Base-by-base conservation (phyloP, 2,113 vertebrate species). In the Tapirus terrestris region DNA sequence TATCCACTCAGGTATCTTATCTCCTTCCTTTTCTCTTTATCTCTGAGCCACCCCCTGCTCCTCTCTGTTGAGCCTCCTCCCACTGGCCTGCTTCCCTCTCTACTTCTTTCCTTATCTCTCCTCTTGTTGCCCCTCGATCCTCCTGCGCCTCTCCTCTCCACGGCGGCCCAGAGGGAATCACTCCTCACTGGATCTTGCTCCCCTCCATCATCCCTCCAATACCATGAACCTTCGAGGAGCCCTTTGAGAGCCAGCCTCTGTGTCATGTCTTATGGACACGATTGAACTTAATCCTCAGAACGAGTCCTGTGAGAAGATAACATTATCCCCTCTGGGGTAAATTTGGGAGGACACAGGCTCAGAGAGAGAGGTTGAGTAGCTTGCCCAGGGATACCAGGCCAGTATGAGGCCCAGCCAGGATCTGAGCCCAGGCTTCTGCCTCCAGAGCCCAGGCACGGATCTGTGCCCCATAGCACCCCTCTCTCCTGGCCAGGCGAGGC, bases 1-100 rank as follows among this genome's bases (percentile, higher is more conserved):
- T 23, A 58, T 68, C 43, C 53, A 13, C 9, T 45, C 39, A 60
- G 80, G 83, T 65, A 79, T 96, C 84, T 94, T 83, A 73, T n/a
- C 93, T 68, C 60, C 61, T 65, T 43, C 75, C 25, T 0, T 36
- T 81, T 76, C 27, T 80, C 39, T 45, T 29, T 8, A 4, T 51
- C 61, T 76, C 60, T 11, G 61, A 86, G 21, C 67, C 16, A 11
- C 56, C 56, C 12, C 27, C 1, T 45, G 1, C 39, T 31, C 36
- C 58, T 73, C 91, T 88, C 61, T 61, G 45, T 3, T 16, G 48
- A 61, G 25, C 39, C 58, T 6, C 16, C 51, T 31, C 61, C 76
- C 9, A 3, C 27, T 21, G 33, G 48, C 56, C 60, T 65, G 29
- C 67, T 85, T 63, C 45, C 51, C 68, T 81, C 43, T 21, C 9